Evolutionary conservation across 2,888 invertebrate species (phyloP), one percentile per base, ranked within the genome.

Genomic region (Archaeoteleia sp.): DNA sequence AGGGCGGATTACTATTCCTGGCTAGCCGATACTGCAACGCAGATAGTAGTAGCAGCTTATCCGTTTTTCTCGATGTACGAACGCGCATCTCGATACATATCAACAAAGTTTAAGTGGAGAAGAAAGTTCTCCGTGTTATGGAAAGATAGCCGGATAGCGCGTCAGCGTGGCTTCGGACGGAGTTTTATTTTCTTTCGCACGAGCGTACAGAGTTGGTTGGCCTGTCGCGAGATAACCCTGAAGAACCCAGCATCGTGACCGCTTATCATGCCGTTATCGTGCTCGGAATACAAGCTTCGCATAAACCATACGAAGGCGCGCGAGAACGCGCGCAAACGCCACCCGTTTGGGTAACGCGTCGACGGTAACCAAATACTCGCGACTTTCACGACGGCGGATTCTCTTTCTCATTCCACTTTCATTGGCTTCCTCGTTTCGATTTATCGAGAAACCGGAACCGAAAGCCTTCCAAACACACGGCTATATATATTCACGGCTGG

Each of bases 391-490:
- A 57, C 55, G 67, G 58, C 66, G 78, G 79, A 82, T 83, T 83
- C 82, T 79, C 82, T 82, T 84, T 83, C 83, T 79, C 81, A 78
- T 78, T 75, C 78, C 65, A 70, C 69, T 73, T 72, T 75, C 74
- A 66, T 70, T 72, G 75, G 74, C 74, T 77, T 76, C 75, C 69
- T 74, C 73, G 81, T 84, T 85, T 84, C 84, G 84, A 84, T 84
- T 83, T 84, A 83, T 84, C 81, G 83, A 81, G 83, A 83, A 84
- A 85, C 81, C 82, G 81, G 79, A 84, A 83, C 81, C 82, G 78
- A 78, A 76, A 78, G 75, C 71, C 77, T 55, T 68, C 62, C 51
- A 65, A 65, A 65, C 57, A 63, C 57, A 45, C 37, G 51, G 37
- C 42, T 43, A 20, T n/a, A n/a, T n/a, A n/a, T 20, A 20, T 20